Percentiles rank a stretch among this genome's conserved stretches.
phyloP scores from a whole-genome alignment of 2,113 vertebrate species.

The Crotalus tigris region DNA sequence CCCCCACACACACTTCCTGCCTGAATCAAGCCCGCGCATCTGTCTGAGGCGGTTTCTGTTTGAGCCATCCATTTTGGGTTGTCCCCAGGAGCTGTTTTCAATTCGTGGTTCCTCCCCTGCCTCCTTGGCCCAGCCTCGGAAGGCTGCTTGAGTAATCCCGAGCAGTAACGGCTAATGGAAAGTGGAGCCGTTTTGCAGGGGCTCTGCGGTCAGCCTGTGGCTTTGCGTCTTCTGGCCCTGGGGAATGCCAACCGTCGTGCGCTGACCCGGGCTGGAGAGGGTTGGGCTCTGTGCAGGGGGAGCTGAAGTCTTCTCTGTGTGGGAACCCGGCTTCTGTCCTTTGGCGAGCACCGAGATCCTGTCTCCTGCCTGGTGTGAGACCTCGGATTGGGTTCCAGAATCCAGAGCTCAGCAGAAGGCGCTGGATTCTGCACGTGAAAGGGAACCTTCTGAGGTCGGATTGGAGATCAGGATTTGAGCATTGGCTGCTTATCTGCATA shows the following conservation, averaged over 20 bases:
- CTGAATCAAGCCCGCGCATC: not conserved
- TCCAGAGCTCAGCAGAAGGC: no score
- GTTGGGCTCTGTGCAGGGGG: not conserved
- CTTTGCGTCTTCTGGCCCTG: not conserved
- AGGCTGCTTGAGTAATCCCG: not conserved
- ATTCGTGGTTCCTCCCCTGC: slow-evolving; percentile 3
- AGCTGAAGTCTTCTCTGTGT: not conserved
- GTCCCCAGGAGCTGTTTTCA: slow-evolving; percentile 14
- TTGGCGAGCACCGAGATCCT: not conserved
- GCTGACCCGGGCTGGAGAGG: no score
- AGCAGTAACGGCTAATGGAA: not conserved
- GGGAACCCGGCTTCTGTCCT: not conserved
- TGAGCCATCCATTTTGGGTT: not conserved
- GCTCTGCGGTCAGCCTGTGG: not conserved
- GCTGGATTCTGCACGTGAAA: not conserved
- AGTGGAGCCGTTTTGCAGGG: not conserved
- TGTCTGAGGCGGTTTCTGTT: not conserved
- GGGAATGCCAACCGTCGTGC: not conserved
- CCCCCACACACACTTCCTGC: not conserved
- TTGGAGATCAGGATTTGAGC: not conserved
- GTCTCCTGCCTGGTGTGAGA: not conserved
- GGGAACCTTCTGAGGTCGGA: not conserved
- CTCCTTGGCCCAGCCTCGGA: not conserved
- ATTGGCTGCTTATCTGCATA: not conserved
- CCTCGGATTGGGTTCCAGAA: no score